Base-by-base conservation (phyloP, 1,140 invertebrate genomes). In the Hestina assimilis region DNA sequence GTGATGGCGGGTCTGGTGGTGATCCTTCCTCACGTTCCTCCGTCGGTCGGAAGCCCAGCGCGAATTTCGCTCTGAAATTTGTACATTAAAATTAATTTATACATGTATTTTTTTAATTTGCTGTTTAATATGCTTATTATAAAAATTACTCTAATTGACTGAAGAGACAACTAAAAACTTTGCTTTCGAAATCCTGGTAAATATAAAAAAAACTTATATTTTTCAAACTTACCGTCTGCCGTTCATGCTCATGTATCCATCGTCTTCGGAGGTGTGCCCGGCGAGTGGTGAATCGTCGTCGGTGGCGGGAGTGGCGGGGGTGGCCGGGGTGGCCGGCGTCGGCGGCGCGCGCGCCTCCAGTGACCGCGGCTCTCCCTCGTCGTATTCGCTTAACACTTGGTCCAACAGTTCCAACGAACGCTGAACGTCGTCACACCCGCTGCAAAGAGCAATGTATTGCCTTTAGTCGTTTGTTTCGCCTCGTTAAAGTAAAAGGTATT, bases 201-300 rank as follows among this genome's bases (percentile, higher is more conserved):
- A n/a, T n/a, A n/a, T n/a, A n/a, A n/a, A n/a, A n/a, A n/a, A n/a
- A n/a, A n/a, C n/a, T n/a, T 42, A 42, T 11, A 21, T 20, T 9
- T 1, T 2, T 31, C 7, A 14, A 12, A 7, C 45, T 66, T 62
- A 91, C 89, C 93, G 92, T 79, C 94, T 92, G 62, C 94, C 94
- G 92, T 95, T 96, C 91, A 95, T 95, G 87, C 94, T 95, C 94
- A 95, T 95, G 86, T 96, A 96, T 81, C 94, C 94, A 92, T 96
- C 94, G 91, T 96, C 94, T 83, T 96, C 94, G 28, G 94, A 95
- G 79, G 95, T 94, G 81, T 95, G 94, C 59, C 92, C 94, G 76
- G 91, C 91, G 89, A 92, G 91, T 69, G 92, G 93, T 74, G 93
- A 92, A 75, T 92, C 93, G 87, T 93, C 93, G 90, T 94, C 92